These are phyloP conservation scores for Salvelinus sp. DNA, from an alignment of 2,113 vertebrate genomes.

Conservation along the genomic window DNA sequence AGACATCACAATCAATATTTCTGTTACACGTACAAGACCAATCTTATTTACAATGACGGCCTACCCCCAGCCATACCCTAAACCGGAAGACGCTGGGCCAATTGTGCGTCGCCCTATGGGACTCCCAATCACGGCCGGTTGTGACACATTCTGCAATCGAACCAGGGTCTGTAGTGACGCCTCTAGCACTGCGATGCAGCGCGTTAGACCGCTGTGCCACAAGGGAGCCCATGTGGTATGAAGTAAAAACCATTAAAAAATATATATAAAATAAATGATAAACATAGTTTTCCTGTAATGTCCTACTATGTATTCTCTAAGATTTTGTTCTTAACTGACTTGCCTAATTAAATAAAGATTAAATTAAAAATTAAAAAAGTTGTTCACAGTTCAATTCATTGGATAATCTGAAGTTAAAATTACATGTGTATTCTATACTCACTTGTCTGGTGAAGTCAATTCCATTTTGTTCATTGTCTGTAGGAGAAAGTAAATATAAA, in stretches of 20 bases:
- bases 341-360: no score
- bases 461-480: constrained; percentile 84
- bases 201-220: no score
- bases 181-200: no score
- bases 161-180: no score
- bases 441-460: constrained; percentile 91
- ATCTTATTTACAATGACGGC: no score
- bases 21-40: neutral
- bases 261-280: neutral
- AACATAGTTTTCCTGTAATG: neutral
- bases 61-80: no score
- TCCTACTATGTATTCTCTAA: neutral
- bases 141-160: no score
- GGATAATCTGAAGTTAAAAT: neutral
- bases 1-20: neutral
- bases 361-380: neutral
- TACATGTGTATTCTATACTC: constrained; percentile 48
- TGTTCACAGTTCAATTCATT: neutral
- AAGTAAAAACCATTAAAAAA: neutral
- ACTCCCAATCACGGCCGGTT: no score
- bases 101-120: no score
- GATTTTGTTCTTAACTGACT: no score
- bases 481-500: constrained; percentile 51
- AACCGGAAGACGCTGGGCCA: no score
- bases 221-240: neutral